Base-by-base conservation (phyloP, 2,113 vertebrate species). In the Carollia perspicillata region DNA sequence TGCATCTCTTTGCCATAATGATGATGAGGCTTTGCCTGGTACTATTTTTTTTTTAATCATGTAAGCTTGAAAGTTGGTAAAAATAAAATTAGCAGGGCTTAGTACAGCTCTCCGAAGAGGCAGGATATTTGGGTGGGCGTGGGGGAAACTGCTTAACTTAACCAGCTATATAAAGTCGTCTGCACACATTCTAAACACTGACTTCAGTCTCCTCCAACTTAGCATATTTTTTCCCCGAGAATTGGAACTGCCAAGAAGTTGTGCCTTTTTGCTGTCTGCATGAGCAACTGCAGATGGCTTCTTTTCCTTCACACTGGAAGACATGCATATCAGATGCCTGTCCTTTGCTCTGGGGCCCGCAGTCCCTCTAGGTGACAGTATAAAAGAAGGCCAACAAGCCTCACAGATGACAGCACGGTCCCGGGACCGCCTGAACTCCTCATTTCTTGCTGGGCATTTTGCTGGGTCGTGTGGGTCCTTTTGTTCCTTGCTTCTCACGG, bases 71-170 rank as follows among this genome's bases (percentile, higher is more conserved):
- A 86, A 79, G 96, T 69, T 60, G 79, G 86, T 78, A 44, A 96
- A 84, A 88, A 95, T 97, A 85, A 95, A 81, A 95, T 95, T 71
- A 92, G 51, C 58, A 44, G 51, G 78, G 94, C 94, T 90, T 84
- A 84, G 65, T 26, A n/a, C 2, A n/a, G 44, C 40, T 42, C 44
- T 51, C 37, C 10, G 30, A 90, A 95, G 72, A 33, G 89, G 55
- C 30, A 74, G 89, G 81, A 85, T 63, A 51, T 20, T 53, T 49
- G 49, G 68, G 55, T 33, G 37, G 55, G 69, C 16, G 22, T 13
- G 5, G 44, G 35, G 33, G 53, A n/a, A 18, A 30, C 63, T 33
- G 60, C 85, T 79, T 66, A 14, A 53, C 75, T 83, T 55, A 44
- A 74, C 85, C 77, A 68, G 88, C 69, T 53, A 90, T 26, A 13